Base-by-base conservation (phyloP, 2,113 vertebrate species). In the Apodemus speciosus region DNA sequence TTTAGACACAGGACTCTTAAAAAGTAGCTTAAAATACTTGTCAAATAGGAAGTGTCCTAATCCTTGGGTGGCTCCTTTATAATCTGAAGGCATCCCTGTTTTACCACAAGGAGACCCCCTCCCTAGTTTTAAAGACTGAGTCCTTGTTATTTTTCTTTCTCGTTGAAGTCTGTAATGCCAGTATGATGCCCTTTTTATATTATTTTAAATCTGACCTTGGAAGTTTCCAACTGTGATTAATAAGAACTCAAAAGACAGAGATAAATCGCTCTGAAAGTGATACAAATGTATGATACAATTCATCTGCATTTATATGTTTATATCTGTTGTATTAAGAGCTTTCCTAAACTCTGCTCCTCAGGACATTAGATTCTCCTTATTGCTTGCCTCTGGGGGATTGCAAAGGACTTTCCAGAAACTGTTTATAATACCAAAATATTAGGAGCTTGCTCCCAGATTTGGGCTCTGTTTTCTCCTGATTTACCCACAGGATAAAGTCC, bases 161-260 rank as follows among this genome's bases (percentile, higher is more conserved):
- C 18, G 46, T 14, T 76, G 27, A 91, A 30, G 86, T 92, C 86
- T 89, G 60, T 71, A 27, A 7, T 79, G 51, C 64, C 92, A 60
- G 25, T 72, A 43, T 16, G 43, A 71, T 38, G 58, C 73, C 15
- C 64, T 27, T 93, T 95, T 89, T 89, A 75, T n/a, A 46, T 68
- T 62, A 77, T 73, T 94, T 94, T 90, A 91, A 71, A 85, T 88
- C 25, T 75, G 32, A 23, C 27, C 25, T 56, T 85, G n/a, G 53
- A 64, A 23, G 30, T 73, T 30, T 90, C 43, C 88, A 73, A 11
- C 9, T 73, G 32, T 86, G n/a, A 58, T 69, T 93, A 84, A 62
- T 56, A 85, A 32, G 43, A 88, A 21, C 46, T 76, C 73, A 49
- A 72, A 71, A 90, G 35, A 77, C 56, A 69, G 38, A 46, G 85